Conservation (phyloP, 2,113 vertebrate species). For the Erinaceus europaeus region DNA sequence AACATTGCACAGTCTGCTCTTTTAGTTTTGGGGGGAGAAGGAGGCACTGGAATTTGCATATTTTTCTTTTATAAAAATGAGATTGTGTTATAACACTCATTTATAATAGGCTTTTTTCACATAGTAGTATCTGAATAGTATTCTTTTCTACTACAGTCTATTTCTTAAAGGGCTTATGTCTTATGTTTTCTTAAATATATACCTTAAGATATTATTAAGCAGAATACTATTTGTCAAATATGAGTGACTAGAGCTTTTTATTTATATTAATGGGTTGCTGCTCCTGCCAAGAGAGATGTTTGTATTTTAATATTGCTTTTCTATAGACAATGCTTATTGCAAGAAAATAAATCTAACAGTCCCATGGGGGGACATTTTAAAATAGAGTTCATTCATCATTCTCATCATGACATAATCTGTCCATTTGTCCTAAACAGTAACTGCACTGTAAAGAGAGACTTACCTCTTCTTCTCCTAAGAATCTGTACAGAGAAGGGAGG, state of each 20-base stretch:
- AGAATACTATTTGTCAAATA: slow-evolving; percentile 39
- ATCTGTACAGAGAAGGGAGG: not conserved
- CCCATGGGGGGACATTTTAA: not conserved
- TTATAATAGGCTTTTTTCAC: slow-evolving; percentile 22
- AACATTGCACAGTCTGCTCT: not conserved
- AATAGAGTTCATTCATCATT: slow-evolving; percentile 34
- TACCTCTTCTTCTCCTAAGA: not conserved
- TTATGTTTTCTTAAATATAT: slow-evolving; percentile 44
- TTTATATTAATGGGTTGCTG: not conserved
- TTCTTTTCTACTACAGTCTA: slow-evolving; percentile 2
- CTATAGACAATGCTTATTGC: slow-evolving; percentile 20
- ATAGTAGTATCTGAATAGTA: slow-evolving; percentile 12
- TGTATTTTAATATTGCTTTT: slow-evolving; percentile 45
- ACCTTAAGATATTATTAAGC: slow-evolving; percentile 32
- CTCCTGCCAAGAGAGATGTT: slow-evolving; percentile 2
- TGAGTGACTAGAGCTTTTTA: slow-evolving; percentile 15
- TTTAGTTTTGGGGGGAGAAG: not conserved
- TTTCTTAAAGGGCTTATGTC: slow-evolving; percentile 37
- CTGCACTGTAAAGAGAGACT: not conserved
- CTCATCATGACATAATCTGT: not conserved
- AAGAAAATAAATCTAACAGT: slow-evolving; percentile 48
- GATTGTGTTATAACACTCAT: not conserved
- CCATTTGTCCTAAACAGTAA: not conserved
- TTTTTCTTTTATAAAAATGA: slow-evolving; percentile 43
- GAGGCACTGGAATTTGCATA: not conserved